phyloP scores from a whole-genome alignment of 2,888 invertebrate genomes.

The Tholera decimalis region DNA sequence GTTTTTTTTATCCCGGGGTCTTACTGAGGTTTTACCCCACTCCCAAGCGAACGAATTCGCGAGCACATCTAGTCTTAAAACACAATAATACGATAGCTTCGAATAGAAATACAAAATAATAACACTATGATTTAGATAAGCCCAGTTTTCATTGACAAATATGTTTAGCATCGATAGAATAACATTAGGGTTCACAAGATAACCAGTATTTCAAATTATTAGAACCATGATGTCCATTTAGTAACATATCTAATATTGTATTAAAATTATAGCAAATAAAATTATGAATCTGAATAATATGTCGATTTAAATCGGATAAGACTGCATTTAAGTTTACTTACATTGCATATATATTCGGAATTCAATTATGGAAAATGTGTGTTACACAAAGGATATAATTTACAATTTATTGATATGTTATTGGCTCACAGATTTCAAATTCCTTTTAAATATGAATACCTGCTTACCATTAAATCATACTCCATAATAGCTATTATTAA shows the following conservation, averaged over 20 bases:
- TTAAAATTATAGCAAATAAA: conserved; percentile 34
- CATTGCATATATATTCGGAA: conserved; percentile 31
- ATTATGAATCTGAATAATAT: conserved; percentile 44
- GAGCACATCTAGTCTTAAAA: no score
- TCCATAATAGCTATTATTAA: conserved; percentile 39
- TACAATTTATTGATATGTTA: conserved; percentile 24
- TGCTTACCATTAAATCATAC: conserved; percentile 33
- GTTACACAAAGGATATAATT: conserved; percentile 25
- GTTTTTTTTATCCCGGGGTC: no score
- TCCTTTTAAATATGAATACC: conserved; percentile 25
- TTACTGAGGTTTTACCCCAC: no score
- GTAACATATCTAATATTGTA: conserved; percentile 15
- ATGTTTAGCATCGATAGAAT: background rate
- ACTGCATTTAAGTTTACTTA: conserved; percentile 30
- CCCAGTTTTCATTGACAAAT: background rate
- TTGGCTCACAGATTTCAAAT: conserved; percentile 6
- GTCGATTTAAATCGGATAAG: conserved; percentile 34
- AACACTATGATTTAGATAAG: background rate
- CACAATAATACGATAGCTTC: background rate
- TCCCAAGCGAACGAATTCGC: no score
- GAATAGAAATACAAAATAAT: background rate
- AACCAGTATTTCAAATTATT: background rate
- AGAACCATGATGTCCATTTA: conserved; percentile 6
- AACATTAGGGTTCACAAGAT: background rate
- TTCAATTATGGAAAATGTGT: conserved; percentile 36